Base-by-base conservation (phyloP, 2,113 vertebrate species). In the Dinomys branickii region DNA sequence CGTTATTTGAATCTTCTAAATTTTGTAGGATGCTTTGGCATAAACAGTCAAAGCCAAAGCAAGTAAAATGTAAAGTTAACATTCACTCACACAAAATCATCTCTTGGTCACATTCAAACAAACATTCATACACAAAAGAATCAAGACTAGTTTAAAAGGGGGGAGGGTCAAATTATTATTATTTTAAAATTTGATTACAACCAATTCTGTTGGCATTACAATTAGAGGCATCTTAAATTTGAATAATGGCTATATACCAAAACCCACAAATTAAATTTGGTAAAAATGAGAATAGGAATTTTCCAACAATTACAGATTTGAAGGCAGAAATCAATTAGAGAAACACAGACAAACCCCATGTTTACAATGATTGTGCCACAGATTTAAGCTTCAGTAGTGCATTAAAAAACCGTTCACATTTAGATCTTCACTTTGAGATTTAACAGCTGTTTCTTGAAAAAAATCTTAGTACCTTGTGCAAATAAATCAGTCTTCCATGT, bases 381-480 rank as follows among this genome's bases (percentile, higher is more conserved):
- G 92, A 98, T 94, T 95, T 97, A 73, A 92, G 98, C 96, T 88
- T 98, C 98, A 99, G 98, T 98, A 99, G 98, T 98, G 98, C 98
- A 98, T 91, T 81, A 98, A 81, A 94, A 98, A 67, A 98, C 87
- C 97, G 97, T 98, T 99, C 98, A 99, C 98, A 99, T 98, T 99
- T 98, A 95, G 97, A 97, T 97, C 97, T 98, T 98, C 97, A 98
- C 88, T 95, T 98, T 98, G 95, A 97, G 95, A 98, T 94, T 92
- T 94, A 80, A 97, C 81, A 98, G 94, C 92, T 97, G 96, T 98
- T 98, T 98, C 97, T 98, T 98, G 89, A 97, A 98, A 95, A 94
- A 95, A 97, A 98, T 81, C 78, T 98, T 97, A 98, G 97, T 98
- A 98, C 98, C 97, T 99, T 99, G 99, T 99, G 99, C 99, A 99